These are phyloP conservation scores for Sarcophaga bullata DNA, from an alignment of 1,140 invertebrate genomes.

Conservation along the genomic window DNA sequence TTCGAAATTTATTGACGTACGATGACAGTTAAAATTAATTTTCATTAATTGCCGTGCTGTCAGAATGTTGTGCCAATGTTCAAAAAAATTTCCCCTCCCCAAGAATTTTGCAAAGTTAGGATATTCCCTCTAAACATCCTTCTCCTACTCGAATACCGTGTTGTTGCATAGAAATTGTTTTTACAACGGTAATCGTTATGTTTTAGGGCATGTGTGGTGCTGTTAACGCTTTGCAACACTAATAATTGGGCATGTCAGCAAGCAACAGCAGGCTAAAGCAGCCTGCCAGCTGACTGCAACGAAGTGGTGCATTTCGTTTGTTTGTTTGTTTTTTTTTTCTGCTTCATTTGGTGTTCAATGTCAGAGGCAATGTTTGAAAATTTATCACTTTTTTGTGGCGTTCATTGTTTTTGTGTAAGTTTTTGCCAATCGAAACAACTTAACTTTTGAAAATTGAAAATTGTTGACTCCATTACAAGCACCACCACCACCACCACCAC, in stretches of 20 bases:
- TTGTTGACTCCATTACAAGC: background rate
- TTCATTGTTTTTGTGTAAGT: background rate
- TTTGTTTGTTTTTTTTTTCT: background rate
- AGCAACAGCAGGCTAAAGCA: conserved; percentile 7
- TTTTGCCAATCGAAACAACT: conserved; percentile 27
- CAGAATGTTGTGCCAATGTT: no score
- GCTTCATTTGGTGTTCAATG: conserved; percentile 22
- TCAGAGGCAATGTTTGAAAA: conserved; percentile 37
- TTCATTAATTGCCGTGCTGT: no score
- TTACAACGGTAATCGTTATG: background rate
- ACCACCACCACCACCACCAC: background rate
- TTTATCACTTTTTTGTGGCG: conserved; percentile 36
- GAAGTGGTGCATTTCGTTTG: background rate
- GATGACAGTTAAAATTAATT: no score
- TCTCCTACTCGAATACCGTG: no score
- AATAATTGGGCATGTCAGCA: conserved; percentile 38
- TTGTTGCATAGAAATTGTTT: no score
- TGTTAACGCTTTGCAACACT: conserved; percentile 29
- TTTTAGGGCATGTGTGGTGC: conserved; percentile 23
- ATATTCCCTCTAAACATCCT: no score
- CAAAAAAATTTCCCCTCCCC: no score
- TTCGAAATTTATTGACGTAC: no score
- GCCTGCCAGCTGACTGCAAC: background rate
- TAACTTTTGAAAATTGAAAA: conserved; percentile 8
- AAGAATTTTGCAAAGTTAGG: no score